A percentile compares a stretch with the other conserved stretches of the same genome.
Evolutionary conservation across 2,113 vertebrate species (phyloP).

Genomic region (Pygoscelis adeliae): DNA sequence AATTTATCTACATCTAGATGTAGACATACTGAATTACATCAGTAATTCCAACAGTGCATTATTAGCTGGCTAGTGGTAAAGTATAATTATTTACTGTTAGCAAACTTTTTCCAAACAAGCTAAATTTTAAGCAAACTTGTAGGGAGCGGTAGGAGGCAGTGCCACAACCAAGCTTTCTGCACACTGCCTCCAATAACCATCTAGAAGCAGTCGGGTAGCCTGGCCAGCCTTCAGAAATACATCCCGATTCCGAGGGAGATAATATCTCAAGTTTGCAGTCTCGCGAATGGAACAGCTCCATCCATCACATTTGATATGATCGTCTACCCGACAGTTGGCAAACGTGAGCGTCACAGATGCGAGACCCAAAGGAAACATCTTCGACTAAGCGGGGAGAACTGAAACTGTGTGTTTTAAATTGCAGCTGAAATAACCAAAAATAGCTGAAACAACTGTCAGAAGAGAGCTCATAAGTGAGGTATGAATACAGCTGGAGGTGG

Average conservation of each 20-base stretch:
- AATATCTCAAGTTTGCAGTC: not conserved
- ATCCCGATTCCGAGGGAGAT: not conserved
- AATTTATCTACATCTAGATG: not conserved
- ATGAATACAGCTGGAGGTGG: not conserved
- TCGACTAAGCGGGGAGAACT: not conserved
- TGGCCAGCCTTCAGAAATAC: not conserved
- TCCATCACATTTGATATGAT: fast-evolving
- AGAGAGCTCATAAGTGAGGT: not conserved
- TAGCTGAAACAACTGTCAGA: not conserved
- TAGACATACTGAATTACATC: not conserved
- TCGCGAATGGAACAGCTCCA: not conserved
- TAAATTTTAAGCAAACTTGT: not conserved
- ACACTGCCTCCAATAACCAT: not conserved
- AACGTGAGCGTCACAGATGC: fast-evolving
- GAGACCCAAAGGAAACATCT: constrained; percentile 12
- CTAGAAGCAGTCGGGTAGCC: not conserved
- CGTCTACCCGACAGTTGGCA: not conserved
- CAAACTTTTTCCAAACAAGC: not conserved
- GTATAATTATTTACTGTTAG: not conserved
- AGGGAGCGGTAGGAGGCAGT: not conserved
- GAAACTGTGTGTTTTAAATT: not conserved
- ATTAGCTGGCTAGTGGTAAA: not conserved
- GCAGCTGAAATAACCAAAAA: not conserved
- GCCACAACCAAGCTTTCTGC: not conserved
- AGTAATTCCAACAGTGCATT: not conserved